phyloP scores from a whole-genome alignment of 2,797 vertebrate species.

The Sebastes jordani region DNA sequence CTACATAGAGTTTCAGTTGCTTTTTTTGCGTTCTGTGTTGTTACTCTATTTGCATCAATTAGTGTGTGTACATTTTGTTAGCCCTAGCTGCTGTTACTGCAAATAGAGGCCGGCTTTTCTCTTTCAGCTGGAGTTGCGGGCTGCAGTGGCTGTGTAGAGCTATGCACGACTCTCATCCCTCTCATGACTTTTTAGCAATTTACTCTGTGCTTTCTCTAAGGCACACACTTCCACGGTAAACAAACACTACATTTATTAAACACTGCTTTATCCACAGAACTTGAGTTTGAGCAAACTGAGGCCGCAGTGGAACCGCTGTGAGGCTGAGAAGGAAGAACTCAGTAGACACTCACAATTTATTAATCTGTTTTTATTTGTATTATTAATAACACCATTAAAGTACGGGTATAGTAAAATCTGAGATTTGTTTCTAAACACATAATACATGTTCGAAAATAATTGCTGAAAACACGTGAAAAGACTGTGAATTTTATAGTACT shows the following conservation, averaged over 20 bases:
- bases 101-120: slow-evolving; percentile 72
- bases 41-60: slow-evolving; percentile 39
- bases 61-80: slow-evolving; percentile 44
- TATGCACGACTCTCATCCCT: slow-evolving; percentile 71
- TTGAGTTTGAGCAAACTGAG: slow-evolving; percentile 44
- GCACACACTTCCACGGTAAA: slow-evolving; percentile 45
- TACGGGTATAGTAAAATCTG: neutral
- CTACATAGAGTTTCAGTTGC: slow-evolving; percentile 57
- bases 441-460: neutral
- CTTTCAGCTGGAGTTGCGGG: slow-evolving; percentile 74
- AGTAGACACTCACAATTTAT: slow-evolving; percentile 1
- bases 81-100: slow-evolving; percentile 50
- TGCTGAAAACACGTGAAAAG: neutral
- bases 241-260: slow-evolving; percentile 54
- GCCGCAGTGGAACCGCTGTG: slow-evolving; percentile 28
- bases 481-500: neutral
- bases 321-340: slow-evolving; percentile 32
- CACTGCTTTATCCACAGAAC: slow-evolving; percentile 45
- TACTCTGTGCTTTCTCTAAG: slow-evolving; percentile 49
- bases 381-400: neutral
- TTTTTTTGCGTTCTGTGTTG: slow-evolving; percentile 37
- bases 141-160: slow-evolving; percentile 74
- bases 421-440: neutral
- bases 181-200: slow-evolving; percentile 49
- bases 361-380: slow-evolving; percentile 9